Percentiles rank a stretch among this genome's conserved stretches.
phyloP scores from a whole-genome alignment of 2,113 vertebrate genomes.

The Noctilio leporinus region DNA sequence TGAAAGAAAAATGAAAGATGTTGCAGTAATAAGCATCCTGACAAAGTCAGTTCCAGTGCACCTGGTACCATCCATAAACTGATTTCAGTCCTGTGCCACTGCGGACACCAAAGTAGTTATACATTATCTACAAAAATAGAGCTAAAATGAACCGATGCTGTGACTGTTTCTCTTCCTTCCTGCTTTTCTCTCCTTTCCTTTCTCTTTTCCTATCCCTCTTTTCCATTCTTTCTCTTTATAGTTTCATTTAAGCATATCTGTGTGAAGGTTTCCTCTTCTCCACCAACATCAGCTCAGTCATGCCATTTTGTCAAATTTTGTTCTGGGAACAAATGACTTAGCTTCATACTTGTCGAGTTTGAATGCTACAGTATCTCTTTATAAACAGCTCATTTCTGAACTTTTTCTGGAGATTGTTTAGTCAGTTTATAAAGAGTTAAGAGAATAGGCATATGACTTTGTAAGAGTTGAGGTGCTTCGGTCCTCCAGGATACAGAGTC shows the following conservation, averaged over 20 bases:
- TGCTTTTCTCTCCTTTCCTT: background rate
- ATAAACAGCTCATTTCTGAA: background rate
- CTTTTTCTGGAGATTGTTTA: background rate
- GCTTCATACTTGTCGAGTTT: background rate
- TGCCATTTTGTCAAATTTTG: background rate
- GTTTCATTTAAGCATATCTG: background rate
- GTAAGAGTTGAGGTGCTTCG: background rate
- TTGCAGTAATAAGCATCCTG: background rate
- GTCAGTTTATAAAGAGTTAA: background rate
- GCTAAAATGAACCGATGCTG: background rate
- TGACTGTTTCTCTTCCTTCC: background rate
- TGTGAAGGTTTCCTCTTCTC: background rate
- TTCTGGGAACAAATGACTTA: background rate
- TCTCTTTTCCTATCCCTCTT: background rate
- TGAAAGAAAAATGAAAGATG: background rate
- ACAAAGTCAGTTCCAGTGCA: background rate
- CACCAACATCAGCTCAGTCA: background rate
- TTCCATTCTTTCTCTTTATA: background rate
- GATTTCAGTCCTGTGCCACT: background rate
- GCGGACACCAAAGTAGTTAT: background rate
- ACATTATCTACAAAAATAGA: background rate
- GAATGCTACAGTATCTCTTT: background rate
- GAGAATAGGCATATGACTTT: background rate
- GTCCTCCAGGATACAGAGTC: background rate
- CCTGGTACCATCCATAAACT: background rate